Evolutionary conservation across 53 echinoderm and acorn worm genomes (phyloP).

Genomic region (Echinometra lucunter): DNA sequence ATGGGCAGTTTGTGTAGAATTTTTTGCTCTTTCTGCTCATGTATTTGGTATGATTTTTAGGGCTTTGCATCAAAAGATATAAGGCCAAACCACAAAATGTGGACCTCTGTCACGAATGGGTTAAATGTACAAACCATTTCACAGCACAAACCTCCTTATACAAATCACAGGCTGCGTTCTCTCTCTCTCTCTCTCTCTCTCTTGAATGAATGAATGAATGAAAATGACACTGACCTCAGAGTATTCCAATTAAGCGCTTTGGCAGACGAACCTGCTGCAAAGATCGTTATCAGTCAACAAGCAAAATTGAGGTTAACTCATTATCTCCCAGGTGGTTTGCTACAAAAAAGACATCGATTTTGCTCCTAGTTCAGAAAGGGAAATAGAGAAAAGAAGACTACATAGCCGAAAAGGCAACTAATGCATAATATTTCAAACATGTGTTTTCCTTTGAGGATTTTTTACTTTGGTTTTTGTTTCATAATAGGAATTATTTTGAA

Average conservation of each 20-base stretch:
- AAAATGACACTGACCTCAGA: conserved; percentile 49
- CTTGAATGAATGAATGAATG: background rate
- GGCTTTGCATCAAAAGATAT: no score
- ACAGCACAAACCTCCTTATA: background rate
- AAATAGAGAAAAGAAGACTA: background rate
- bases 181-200: background rate
- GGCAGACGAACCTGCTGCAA: conserved; percentile 22
- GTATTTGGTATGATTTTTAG: no score
- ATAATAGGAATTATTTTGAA: background rate
- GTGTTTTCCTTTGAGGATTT: background rate
- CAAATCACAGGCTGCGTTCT: background rate
- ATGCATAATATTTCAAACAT: background rate
- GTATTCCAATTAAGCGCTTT: conserved; percentile 12
- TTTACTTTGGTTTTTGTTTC: background rate
- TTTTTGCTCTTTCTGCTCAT: no score
- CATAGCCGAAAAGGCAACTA: background rate
- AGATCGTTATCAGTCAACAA: conserved; percentile 50
- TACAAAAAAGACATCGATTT: conserved; percentile 40
- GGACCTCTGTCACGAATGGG: no score
- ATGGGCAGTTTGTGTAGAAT: no score
- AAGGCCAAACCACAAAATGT: no score
- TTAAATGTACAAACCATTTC: background rate
- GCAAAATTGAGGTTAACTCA: conserved; percentile 50
- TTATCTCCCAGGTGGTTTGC: background rate
- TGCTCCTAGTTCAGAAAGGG: background rate